These are phyloP conservation scores for Pseudopodoces humilis DNA, from an alignment of 2,113 vertebrate genomes.

Conservation along the genomic window DNA sequence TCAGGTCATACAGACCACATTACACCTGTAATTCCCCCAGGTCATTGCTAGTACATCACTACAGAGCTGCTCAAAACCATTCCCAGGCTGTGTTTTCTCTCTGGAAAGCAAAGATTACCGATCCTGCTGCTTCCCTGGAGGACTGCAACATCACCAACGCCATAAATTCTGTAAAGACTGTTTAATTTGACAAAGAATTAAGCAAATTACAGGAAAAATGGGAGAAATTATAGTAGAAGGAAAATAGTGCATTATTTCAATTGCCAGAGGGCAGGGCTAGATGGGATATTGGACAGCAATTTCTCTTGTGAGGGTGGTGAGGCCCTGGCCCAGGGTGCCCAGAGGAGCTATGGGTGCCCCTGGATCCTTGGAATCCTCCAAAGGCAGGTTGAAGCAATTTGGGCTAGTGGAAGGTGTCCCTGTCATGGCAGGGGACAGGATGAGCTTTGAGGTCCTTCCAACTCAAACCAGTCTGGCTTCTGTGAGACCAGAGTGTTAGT, in stretches of 20 bases:
- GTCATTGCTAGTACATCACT: not conserved
- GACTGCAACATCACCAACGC: not conserved
- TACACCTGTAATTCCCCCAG: slow-evolving; percentile 56
- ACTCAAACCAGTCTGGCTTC: too few species aligned
- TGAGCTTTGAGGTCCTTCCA: not conserved
- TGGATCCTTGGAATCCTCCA: not conserved
- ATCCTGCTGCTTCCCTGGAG: not conserved
- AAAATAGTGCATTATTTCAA: not conserved
- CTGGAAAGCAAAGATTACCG: not conserved
- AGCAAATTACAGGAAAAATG: not conserved
- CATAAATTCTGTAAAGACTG: not conserved
- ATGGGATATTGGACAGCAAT: not conserved
- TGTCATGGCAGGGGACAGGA: not conserved
- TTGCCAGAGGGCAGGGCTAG: not conserved
- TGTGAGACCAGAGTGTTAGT: not conserved
- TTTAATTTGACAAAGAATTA: not conserved
- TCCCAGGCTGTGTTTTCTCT: not conserved
- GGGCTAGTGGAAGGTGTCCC: not conserved
- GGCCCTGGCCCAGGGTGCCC: not conserved
- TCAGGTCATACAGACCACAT: not conserved
- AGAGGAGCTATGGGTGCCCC: not conserved
- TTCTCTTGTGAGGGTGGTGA: fast-evolving
- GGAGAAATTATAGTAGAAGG: not conserved
- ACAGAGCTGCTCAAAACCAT: not conserved
- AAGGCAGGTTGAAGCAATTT: fast-evolving